Evolutionary conservation across 2,797 vertebrate genomes (phyloP), one percentile per base, ranked within the genome.

Genomic region (Enteromius afrohamiltoni): DNA sequence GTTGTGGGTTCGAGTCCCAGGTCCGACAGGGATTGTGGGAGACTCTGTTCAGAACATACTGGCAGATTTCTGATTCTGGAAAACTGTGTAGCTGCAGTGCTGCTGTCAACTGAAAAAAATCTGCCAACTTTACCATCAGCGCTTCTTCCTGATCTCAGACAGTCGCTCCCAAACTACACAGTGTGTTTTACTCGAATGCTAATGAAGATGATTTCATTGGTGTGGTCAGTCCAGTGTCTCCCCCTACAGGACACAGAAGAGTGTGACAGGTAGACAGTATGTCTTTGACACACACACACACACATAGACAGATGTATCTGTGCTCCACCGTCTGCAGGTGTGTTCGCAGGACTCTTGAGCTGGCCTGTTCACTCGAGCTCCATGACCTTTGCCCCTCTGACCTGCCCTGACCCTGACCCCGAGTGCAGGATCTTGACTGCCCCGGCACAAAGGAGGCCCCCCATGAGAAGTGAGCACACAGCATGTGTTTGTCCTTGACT

Each of bases 321-420:
- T 62, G 60, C 82, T 87, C 70, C 77, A 29, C 71, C 85, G 4
- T 93, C 92, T 93, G 87, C 86, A 98, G 97, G 87, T 80, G 26
- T 67, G 13, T 65, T 74, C 74, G 83, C 67, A 37, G 40, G 85
- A 90, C 80, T 91, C 88, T 81, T 91, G 17, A 40, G 13, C 65
- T 73, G 62, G 64, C 67, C 64, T 73, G 70, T 10, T 23, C 53
- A 73, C 42, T 67, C 74, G 60, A 53, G 68, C 80, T 64, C 65
- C 73, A 14, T 86, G 79, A 62, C 71, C 42, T 86, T 79, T 86
- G 76, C 79, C 62, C 76, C 79, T 26, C 4, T 80, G 47, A 65
- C 76, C 65, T 68, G 40, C 68, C 58, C 31, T 65, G 79, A 47
- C 68, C 58, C 23, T 70, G 79, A 40, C 40, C 76, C 68, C 47